Conservation (phyloP, 1,140 invertebrate species). For the Drosophila pseudoobscura region DNA sequence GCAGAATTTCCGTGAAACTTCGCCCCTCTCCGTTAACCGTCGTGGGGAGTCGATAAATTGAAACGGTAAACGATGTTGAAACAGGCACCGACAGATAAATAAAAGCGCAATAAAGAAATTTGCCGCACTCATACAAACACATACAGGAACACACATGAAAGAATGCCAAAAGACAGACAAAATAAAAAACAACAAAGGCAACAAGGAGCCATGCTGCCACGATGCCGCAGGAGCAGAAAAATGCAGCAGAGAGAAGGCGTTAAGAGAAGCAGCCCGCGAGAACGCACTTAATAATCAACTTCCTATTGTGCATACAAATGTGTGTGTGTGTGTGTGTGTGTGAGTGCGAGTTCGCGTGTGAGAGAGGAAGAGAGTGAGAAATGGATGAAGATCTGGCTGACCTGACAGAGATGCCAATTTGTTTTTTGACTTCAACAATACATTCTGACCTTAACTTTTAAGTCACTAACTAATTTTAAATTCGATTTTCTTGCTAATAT, state of each 20-base stretch:
- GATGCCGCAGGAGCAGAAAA: constrained; percentile 29
- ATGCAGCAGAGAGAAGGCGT: constrained; percentile 49
- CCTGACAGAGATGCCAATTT: not conserved
- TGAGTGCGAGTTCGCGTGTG: not conserved
- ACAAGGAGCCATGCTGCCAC: constrained; percentile 13
- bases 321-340: constrained; percentile 1
- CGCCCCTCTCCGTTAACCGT: not conserved
- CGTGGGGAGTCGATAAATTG: constrained; percentile 57
- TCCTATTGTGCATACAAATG: constrained; percentile 45
- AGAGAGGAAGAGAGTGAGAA: constrained; percentile 2
- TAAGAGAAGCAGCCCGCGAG: constrained; percentile 45
- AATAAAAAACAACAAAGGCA: constrained; percentile 40
- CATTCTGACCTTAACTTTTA: too few species aligned
- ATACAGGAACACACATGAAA: constrained; percentile 19
- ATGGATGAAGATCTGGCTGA: not conserved
- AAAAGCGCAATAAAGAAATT: constrained; percentile 76
- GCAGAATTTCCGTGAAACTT: constrained; percentile 14
- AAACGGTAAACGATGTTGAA: constrained; percentile 64
- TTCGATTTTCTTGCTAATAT: too few species aligned
- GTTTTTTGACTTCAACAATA: too few species aligned
- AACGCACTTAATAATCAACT: constrained; percentile 69
- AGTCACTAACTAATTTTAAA: too few species aligned
- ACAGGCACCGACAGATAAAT: constrained; percentile 61
- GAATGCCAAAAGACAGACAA: constrained; percentile 24
- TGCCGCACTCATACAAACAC: constrained; percentile 30